These are phyloP conservation scores for Carettochelys insculpta DNA, from an alignment of 2,113 vertebrate species.

Conservation along the genomic window DNA sequence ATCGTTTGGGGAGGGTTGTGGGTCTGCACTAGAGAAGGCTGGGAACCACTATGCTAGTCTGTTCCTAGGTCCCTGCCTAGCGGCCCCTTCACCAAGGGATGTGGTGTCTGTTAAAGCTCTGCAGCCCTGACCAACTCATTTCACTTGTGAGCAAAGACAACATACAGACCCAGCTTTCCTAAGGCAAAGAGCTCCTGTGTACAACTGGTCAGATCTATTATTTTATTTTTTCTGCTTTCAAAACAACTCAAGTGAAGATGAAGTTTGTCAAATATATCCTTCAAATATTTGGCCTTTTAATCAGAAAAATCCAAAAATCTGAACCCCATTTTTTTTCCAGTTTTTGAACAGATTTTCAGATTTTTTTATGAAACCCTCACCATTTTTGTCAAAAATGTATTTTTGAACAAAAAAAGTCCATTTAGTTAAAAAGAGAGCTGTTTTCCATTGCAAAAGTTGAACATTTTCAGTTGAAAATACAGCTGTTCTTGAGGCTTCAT, in stretches of 20 bases:
- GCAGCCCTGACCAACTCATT: rapidly evolving
- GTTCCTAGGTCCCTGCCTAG: background rate
- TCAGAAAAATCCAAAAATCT: background rate
- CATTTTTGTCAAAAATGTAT: background rate
- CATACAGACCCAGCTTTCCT: background rate
- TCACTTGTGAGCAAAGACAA: rapidly evolving
- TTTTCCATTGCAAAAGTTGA: rapidly evolving
- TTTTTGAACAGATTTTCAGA: background rate
- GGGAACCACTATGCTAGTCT: no score
- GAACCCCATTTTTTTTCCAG: background rate
- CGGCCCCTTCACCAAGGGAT: background rate
- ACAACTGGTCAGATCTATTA: background rate
- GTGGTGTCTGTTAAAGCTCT: rapidly evolving
- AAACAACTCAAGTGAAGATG: background rate
- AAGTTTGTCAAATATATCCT: background rate
- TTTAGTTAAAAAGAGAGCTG: background rate
- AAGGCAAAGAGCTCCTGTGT: background rate
- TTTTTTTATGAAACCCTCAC: background rate
- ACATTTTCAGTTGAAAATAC: background rate
- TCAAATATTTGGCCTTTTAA: rapidly evolving
- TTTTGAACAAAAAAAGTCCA: background rate
- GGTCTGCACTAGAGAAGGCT: no score
- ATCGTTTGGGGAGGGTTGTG: no score
- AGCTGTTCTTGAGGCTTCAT: background rate
- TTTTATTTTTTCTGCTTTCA: background rate